These are phyloP conservation scores for Drosophila subpulchrella DNA, from an alignment of 1,140 invertebrate genomes.

Conservation along the genomic window DNA sequence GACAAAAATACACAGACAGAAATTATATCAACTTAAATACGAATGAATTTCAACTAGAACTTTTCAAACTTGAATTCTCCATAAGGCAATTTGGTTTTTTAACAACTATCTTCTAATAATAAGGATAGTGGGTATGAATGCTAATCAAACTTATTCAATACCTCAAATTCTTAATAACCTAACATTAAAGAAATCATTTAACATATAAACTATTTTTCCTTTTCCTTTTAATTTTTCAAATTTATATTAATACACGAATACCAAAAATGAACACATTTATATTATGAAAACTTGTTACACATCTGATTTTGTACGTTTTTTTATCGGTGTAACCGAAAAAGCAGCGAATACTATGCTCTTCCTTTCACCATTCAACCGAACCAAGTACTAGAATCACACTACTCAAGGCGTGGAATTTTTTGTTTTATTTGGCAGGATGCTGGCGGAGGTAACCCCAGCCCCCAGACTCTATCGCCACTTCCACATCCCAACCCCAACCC, in stretches of 20 bases:
- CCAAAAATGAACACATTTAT: background rate
- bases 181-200: too few relatives aligned
- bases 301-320: background rate
- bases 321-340: constrained; percentile 1
- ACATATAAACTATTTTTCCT: too few relatives aligned
- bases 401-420: constrained; percentile 40
- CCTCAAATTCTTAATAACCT: too few relatives aligned
- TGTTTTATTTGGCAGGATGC: constrained; percentile 62
- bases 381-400: constrained; percentile 18
- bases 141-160: too few relatives aligned
- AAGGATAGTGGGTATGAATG: too few relatives aligned
- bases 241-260: too few relatives aligned
- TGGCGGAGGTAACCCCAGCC: constrained; percentile 2
- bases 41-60: too few relatives aligned
- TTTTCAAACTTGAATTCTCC: too few relatives aligned
- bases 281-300: background rate
- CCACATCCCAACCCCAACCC: constrained; percentile 11
- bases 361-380: constrained; percentile 1
- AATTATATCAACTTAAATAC: background rate
- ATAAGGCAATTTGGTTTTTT: too few relatives aligned
- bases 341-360: constrained; percentile 6
- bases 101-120: too few relatives aligned
- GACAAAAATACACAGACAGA: constrained; percentile 54
- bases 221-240: too few relatives aligned
- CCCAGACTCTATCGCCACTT: constrained; percentile 24